These are phyloP conservation scores for Euleptes europaea DNA, from an alignment of 2,113 vertebrate species.

Conservation along the genomic window DNA sequence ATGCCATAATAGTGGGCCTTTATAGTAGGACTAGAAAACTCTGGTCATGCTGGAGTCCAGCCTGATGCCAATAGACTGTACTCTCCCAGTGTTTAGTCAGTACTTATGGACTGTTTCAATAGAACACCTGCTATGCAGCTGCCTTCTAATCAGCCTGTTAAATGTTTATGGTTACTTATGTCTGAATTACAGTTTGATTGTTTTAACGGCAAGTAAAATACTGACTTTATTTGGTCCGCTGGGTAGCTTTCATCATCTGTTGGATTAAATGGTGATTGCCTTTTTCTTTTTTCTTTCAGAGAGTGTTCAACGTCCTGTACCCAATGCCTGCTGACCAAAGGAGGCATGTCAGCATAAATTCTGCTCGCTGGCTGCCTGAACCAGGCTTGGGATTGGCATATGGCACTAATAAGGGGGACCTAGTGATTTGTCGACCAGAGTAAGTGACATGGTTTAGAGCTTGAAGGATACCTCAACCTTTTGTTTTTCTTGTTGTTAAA, in stretches of 20 bases:
- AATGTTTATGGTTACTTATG: not conserved
- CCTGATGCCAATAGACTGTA: not conserved
- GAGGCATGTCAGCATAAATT: constrained; percentile 98
- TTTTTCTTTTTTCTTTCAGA: constrained; percentile 75
- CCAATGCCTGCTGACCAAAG: constrained; percentile 98
- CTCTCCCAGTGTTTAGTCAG: not conserved
- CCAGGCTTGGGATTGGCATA: constrained; percentile 95
- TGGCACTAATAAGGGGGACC: constrained; percentile 98
- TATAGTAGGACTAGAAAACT: not conserved
- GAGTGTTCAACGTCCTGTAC: constrained; percentile 98
- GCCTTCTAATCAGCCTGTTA: not conserved
- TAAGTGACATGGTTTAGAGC: constrained; percentile 76
- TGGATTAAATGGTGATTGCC: constrained; percentile 19
- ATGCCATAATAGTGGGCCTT: not conserved
- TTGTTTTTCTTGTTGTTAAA: not conserved
- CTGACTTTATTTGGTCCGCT: not conserved
- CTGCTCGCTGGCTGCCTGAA: constrained; percentile 96
- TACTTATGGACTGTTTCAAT: not conserved
- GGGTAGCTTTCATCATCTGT: constrained; percentile 11
- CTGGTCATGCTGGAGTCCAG: not conserved
- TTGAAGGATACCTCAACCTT: not conserved
- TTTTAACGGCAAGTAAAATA: constrained; percentile 12
- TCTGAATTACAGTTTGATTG: not conserved
- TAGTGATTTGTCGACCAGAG: constrained; percentile 98
- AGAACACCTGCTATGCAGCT: not conserved